Conservation (phyloP, 1,140 invertebrate species). For the Liolophura sinensis region DNA sequence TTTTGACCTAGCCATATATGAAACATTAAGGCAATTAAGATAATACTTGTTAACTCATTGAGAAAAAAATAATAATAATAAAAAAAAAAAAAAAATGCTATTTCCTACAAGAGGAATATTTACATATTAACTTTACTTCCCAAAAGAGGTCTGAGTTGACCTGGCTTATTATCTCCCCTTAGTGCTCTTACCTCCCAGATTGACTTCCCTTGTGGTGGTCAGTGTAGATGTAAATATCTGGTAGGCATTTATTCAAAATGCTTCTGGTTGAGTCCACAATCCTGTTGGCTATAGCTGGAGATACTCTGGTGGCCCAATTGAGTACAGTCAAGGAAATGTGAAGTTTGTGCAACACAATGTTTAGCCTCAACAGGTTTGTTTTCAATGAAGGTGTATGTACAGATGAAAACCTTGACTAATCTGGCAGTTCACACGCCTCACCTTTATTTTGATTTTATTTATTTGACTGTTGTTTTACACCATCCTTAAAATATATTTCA, state of each 20-base stretch:
- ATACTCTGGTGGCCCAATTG: conserved; percentile 81
- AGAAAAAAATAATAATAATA: neutral
- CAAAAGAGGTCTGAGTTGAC: no score
- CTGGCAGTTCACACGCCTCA: no score
- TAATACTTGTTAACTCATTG: neutral
- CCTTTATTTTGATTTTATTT: no score
- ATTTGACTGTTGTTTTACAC: no score
- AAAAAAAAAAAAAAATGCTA: neutral
- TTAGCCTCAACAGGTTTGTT: neutral
- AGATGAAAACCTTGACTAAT: no score
- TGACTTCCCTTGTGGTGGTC: conserved; percentile 85
- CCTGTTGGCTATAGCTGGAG: conserved; percentile 87
- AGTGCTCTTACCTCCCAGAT: conserved; percentile 75
- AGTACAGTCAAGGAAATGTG: neutral
- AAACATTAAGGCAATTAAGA: neutral
- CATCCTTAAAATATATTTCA: no score
- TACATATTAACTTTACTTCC: no score
- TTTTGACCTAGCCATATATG: neutral
- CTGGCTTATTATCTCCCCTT: no score
- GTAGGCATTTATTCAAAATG: conserved; percentile 85
- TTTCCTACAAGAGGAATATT: no score
- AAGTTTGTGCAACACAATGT: no score
- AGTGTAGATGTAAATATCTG: conserved; percentile 93
- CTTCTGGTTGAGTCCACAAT: conserved; percentile 92
- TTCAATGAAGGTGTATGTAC: no score